Conservation (phyloP, 2,113 vertebrate species). For the Cyanistes caeruleus region DNA sequence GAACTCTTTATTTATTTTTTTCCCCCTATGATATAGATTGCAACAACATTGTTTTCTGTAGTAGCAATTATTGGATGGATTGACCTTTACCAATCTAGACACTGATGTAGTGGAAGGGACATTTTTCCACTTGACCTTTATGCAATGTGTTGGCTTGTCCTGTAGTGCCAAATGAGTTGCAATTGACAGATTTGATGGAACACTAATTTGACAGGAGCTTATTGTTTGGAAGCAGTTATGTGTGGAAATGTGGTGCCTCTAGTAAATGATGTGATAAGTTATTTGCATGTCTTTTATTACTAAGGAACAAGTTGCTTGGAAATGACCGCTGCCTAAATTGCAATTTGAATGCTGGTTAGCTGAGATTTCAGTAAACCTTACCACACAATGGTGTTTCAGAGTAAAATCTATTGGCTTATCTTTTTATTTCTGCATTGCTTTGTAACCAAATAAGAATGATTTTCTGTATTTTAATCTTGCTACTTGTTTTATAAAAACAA, state of each 20-base stretch:
- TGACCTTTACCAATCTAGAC: slow-evolving; percentile 74
- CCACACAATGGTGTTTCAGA: not conserved
- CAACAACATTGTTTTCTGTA: slow-evolving; percentile 49
- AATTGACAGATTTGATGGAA: slow-evolving; percentile 67
- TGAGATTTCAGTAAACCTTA: not conserved
- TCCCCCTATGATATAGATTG: not conserved
- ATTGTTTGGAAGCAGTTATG: slow-evolving; percentile 43
- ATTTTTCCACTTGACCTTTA: slow-evolving; percentile 80
- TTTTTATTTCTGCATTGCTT: not conserved
- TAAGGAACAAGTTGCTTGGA: not conserved
- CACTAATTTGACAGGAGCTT: slow-evolving; percentile 28
- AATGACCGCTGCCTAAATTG: not conserved
- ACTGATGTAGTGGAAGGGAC: slow-evolving; percentile 69
- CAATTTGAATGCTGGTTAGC: not conserved
- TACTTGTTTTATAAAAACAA: no score
- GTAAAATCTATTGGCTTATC: not conserved
- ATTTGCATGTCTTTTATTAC: not conserved
- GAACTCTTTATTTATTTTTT: not conserved
- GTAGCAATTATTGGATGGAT: not conserved
- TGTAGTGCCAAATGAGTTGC: slow-evolving; percentile 38
- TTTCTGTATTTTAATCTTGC: no score
- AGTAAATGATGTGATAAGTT: not conserved
- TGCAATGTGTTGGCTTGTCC: slow-evolving; percentile 39
- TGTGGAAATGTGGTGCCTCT: not conserved
- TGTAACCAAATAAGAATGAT: not conserved